A percentile compares a stretch with the other conserved stretches of the same genome.
These are phyloP conservation scores for Probaryconus sp. DNA, from an alignment of 1,140 invertebrate species.

Conservation along the genomic window DNA sequence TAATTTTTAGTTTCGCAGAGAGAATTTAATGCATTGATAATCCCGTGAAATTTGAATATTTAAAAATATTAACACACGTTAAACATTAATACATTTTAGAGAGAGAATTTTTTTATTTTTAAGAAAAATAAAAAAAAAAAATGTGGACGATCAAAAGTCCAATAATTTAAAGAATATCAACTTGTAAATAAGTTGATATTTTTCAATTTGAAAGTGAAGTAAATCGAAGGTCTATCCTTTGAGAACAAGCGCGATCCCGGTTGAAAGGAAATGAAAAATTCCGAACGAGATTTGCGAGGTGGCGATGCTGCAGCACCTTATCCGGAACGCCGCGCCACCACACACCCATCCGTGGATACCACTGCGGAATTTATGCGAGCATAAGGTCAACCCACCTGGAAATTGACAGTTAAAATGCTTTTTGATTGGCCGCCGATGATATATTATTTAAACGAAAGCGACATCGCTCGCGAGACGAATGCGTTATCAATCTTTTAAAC, in stretches of 20 bases:
- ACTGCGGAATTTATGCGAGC: slow-evolving; percentile 61
- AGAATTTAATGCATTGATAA: too few relatives aligned
- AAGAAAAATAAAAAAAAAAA: too few relatives aligned
- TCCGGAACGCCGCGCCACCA: too few relatives aligned
- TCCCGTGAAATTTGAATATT: too few relatives aligned
- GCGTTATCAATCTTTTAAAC: too few relatives aligned
- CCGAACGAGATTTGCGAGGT: slow-evolving; percentile 68
- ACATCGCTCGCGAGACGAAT: too few relatives aligned
- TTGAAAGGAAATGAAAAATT: slow-evolving; percentile 73
- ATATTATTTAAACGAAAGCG: slow-evolving; percentile 34
- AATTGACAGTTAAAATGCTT: slow-evolving; percentile 59
- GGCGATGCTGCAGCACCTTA: slow-evolving; percentile 53
- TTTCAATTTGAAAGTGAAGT: slow-evolving; percentile 18
- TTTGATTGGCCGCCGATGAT: slow-evolving; percentile 41
- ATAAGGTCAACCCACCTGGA: slow-evolving; percentile 35
- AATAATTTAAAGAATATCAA: too few relatives aligned
- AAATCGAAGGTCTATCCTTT: slow-evolving; percentile 45
- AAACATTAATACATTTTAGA: too few relatives aligned
- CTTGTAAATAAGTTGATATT: slow-evolving; percentile 38
- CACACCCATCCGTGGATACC: slow-evolving; percentile 46
- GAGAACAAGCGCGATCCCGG: slow-evolving; percentile 44
- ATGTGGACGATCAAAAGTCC: too few relatives aligned
- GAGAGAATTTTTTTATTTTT: too few relatives aligned
- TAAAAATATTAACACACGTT: too few relatives aligned
- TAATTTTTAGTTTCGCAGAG: too few relatives aligned